phyloP scores from a whole-genome alignment of 2,113 vertebrate species.

The Tenrec ecaudatus region DNA sequence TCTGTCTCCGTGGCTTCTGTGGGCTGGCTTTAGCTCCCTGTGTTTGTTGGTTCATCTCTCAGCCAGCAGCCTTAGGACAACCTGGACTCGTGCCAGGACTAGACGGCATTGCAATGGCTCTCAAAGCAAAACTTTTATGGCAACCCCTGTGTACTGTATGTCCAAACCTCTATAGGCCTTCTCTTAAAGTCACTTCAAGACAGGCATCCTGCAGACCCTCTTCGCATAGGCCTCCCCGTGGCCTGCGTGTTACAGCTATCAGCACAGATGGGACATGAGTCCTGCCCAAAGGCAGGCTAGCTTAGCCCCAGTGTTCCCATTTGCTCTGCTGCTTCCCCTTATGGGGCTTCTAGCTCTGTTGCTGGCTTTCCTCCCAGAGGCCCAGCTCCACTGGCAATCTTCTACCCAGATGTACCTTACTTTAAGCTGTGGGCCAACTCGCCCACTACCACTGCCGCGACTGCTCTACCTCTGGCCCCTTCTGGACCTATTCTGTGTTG shows the following conservation, averaged over 20 bases:
- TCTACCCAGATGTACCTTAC: not conserved
- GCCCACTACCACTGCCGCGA: not conserved
- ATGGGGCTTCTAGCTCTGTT: not conserved
- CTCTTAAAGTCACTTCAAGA: not conserved
- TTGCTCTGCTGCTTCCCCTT: not conserved
- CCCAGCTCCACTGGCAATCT: not conserved
- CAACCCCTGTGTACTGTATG: not conserved
- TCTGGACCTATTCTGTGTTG: not conserved
- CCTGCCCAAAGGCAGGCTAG: not conserved
- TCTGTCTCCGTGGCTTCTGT: not conserved
- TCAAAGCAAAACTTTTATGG: not conserved
- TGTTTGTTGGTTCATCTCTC: not conserved
- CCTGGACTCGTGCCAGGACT: not conserved
- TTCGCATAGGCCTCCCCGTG: not conserved
- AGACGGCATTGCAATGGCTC: not conserved
- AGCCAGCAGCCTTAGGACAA: not conserved
- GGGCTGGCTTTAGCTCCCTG: not conserved
- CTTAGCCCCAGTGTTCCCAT: not conserved
- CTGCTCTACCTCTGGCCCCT: not conserved
- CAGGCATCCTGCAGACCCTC: not conserved
- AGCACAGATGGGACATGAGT: not conserved
- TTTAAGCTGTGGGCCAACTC: not conserved
- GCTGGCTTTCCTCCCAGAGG: not conserved
- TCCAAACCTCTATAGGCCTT: not conserved
- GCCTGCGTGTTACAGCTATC: not conserved